Evolutionary conservation across 2,888 invertebrate species (phyloP).

Genomic region (Camptogramma bilineatum): DNA sequence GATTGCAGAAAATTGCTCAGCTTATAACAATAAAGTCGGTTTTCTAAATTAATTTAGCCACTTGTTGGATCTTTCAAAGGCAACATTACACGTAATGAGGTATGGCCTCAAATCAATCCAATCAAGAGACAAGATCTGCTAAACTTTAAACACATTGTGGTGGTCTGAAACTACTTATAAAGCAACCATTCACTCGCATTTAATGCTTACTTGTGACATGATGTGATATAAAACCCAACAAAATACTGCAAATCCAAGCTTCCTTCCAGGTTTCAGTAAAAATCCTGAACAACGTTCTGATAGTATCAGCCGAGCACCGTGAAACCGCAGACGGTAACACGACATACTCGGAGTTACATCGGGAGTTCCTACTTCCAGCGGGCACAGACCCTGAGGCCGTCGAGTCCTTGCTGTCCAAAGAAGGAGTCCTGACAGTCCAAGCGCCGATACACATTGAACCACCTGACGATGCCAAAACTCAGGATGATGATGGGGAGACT

Average conservation of each 20-base stretch:
- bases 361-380: conserved; percentile 95
- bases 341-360: conserved; percentile 95
- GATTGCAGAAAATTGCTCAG: too few relatives aligned
- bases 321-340: conserved; percentile 95
- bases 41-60: too few relatives aligned
- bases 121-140: too few relatives aligned
- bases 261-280: conserved; percentile 57
- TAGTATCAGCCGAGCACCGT: conserved; percentile 97
- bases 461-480: background rate
- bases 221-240: background rate
- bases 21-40: too few relatives aligned
- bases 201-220: background rate
- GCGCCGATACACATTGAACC: conserved; percentile 87
- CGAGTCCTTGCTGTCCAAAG: conserved; percentile 94
- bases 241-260: background rate
- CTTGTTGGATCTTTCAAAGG: too few relatives aligned
- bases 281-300: conserved; percentile 57
- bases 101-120: too few relatives aligned
- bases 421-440: conserved; percentile 96
- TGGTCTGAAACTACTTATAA: too few relatives aligned
- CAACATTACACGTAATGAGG: too few relatives aligned
- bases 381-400: conserved; percentile 95
- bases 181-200: too few relatives aligned
- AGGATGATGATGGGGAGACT: background rate
- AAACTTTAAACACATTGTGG: too few relatives aligned